Evolutionary conservation across 1,140 invertebrate genomes (phyloP).

Genomic region (Temnothorax longispinosus): DNA sequence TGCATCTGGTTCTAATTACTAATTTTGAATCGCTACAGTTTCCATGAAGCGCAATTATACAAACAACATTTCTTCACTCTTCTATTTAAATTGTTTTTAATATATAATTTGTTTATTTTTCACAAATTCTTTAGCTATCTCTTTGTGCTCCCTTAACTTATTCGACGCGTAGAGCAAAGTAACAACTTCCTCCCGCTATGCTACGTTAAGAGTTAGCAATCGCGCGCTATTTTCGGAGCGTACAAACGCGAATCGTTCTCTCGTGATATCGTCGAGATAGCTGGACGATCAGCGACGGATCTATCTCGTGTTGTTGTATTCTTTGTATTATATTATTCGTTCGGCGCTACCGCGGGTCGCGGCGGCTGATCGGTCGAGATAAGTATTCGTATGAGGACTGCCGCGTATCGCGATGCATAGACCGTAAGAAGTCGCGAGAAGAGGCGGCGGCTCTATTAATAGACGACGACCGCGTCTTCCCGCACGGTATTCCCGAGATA

Average conservation of each 20-base stretch:
- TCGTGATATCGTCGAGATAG: constrained; percentile 20
- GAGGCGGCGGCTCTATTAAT: constrained; percentile 77
- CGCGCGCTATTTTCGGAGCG: constrained; percentile 18
- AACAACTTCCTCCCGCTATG: not conserved
- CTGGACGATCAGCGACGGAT: not conserved
- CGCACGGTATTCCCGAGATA: constrained; percentile 73
- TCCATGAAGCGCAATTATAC: not conserved
- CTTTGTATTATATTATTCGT: constrained; percentile 63
- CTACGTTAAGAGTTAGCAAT: not conserved
- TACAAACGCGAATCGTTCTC: constrained; percentile 7
- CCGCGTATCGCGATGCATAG: constrained; percentile 55
- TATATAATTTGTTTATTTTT: not conserved
- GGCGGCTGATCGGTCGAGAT: constrained; percentile 73
- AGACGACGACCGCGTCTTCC: constrained; percentile 76
- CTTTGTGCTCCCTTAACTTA: not conserved
- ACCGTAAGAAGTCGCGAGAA: constrained; percentile 66
- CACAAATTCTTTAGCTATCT: constrained; percentile 5
- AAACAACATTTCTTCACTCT: not conserved
- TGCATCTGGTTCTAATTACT: not conserved
- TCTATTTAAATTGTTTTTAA: not conserved
- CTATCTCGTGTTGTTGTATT: constrained; percentile 28
- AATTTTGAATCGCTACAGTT: not conserved
- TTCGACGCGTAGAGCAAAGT: constrained; percentile 10
- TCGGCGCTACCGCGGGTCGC: constrained; percentile 64
- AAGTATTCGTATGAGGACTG: constrained; percentile 77